Evolutionary conservation across 2,113 vertebrate genomes (phyloP), one percentile per base, ranked within the genome.

Genomic region (Nibea albiflora): DNA sequence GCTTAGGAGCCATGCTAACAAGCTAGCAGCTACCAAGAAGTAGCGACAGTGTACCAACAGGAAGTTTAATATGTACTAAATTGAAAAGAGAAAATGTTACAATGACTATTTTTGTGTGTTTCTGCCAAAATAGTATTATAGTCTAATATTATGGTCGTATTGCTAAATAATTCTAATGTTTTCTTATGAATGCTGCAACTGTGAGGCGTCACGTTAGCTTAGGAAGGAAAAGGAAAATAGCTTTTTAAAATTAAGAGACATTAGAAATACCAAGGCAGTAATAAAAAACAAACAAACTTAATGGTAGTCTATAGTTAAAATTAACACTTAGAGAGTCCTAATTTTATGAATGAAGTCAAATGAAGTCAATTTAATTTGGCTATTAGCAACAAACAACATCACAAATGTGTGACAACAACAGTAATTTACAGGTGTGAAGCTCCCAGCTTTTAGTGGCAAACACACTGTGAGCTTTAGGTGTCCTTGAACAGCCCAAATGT

Each of bases 401-500:
- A 20, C 5, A 22, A 47, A 35, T 4, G 1, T 74, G 15, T 47
- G 17, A 58, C 49, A 56, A 53, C 22, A 76, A 62, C 19, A 83
- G 35, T 46, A 74, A 67, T 28, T 1, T 79, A 72, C 93, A 95
- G 85, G 88, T 94, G 95, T 80, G 60, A 12, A 22, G 62, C 67
- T 94, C 92, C 88, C 94, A 94, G 80, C 67, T 85, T 54, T 73
- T 61, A 65, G 26, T 84, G 67, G 65, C 61, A 82, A 65, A 84
- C 35, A 67, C 14, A 39, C 14, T 22, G 50, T 24, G 14, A 74
- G 60, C 47, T 28, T 60, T 61, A 54, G 73, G 77, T 93, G 92
- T 91, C 94, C 94, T 95, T 95, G 92, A 90, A 72, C 73, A 74
- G 17, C 20, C 20, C 70, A n/a, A 80, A 44, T 71, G 53, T 80